Evolutionary conservation across 2,113 vertebrate genomes (phyloP), one percentile per base, ranked within the genome.

Genomic region (Embiotoca jacksoni): DNA sequence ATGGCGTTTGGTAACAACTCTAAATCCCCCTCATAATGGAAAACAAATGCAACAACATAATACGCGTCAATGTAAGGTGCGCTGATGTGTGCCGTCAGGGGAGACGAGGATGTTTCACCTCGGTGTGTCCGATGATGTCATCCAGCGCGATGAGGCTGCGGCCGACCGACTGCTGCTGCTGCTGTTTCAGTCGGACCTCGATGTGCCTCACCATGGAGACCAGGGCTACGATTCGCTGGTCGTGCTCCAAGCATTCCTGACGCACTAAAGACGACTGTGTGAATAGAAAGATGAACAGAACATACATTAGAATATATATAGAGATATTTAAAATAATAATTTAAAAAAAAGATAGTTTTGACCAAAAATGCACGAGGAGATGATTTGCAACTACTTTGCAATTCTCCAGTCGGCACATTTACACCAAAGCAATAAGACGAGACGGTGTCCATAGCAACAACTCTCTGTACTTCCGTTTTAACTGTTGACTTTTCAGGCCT

Each of bases 161-260:
- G 39, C 94, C 95, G 0, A 86, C 81, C 0, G 95, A 92, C 33
- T 95, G 96, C 86, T 95, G 95, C 23, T 94, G 92, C 79, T 95
- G 94, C 80, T 94, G 93, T 35, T 96, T 96, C 44, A 97, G 94
- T 35, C 93, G 93, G 87, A 99, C 96, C 90, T 99, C 97, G 0
- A 96, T 91, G n/a, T 97, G 96, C 66, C 97, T 91, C 36, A 99
- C 95, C 86, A 96, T 93, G 78, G 98, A 99, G 6, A 97, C 93
- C 70, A 97, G 95, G 0, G 96, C 96, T 0, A 99, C 78, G 30
- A 98, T 89, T 63, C 91, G 94, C 88, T 99, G 96, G 56, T 98
- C 97, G 0, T 95, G 95, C 76, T 98, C 96, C 83, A 99, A 91
- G 60, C 96, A 99, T 84, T 96, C 93, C 77, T 94, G 96, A 62